Evolutionary conservation across 2,797 vertebrate species (phyloP).

Genomic region (Glyptemys insculpta): DNA sequence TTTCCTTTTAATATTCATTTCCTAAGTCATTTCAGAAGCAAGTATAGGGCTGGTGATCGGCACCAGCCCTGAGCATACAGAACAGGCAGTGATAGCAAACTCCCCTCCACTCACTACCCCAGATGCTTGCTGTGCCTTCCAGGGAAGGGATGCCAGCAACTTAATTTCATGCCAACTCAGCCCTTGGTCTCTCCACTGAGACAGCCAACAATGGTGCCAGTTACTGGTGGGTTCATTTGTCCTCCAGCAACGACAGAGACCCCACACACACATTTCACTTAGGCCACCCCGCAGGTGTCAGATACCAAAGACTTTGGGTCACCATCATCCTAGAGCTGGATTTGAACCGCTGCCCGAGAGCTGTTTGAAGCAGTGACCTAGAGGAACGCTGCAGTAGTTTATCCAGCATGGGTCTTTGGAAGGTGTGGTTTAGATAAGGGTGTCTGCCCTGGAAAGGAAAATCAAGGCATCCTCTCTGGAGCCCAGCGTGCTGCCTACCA

Average conservation of each 20-base stretch:
- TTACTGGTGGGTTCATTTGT: neutral
- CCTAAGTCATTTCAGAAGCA: neutral
- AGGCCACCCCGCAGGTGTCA: fast-evolving
- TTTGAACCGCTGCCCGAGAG: fast-evolving
- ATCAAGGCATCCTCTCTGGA: neutral
- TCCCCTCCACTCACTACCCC: no score
- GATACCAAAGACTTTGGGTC: fast-evolving
- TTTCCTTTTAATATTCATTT: neutral
- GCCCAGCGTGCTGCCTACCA: fast-evolving
- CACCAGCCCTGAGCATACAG: no score
- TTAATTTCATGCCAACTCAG: neutral
- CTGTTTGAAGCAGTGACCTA: neutral
- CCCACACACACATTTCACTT: fast-evolving
- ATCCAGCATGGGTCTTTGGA: neutral
- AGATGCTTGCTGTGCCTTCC: neutral
- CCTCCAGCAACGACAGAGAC: fast-evolving
- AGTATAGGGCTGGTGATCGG: neutral
- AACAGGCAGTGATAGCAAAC: neutral
- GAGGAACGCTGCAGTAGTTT: neutral
- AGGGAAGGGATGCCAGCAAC: neutral
- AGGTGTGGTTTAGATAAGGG: constrained; percentile 4
- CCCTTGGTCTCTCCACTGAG: neutral
- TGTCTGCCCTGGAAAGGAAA: constrained; percentile 18
- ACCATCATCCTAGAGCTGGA: fast-evolving
- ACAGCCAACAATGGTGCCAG: neutral